Conservation (phyloP, 2,113 vertebrate genomes). For the Marmota flaviventris region DNA sequence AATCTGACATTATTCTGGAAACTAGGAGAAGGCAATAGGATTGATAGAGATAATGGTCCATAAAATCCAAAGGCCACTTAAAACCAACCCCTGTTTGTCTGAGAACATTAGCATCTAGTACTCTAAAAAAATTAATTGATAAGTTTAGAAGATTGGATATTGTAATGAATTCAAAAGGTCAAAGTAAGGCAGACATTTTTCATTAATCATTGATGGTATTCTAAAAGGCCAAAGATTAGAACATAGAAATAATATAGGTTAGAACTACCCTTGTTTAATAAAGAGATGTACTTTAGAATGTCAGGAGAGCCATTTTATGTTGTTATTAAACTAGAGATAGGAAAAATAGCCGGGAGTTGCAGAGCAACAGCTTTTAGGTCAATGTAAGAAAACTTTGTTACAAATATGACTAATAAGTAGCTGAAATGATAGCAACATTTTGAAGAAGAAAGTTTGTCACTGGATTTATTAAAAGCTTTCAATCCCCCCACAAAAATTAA, state of each 20-base stretch:
- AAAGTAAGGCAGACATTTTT: not conserved
- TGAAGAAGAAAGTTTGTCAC: not conserved
- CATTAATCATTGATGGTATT: conserved; percentile 39
- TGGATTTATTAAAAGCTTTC: not conserved
- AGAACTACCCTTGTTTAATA: not conserved
- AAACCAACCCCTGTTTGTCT: not conserved
- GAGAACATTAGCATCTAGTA: not conserved
- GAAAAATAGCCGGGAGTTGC: not conserved
- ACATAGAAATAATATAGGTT: not conserved
- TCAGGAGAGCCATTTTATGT: not conserved
- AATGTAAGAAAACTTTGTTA: not conserved
- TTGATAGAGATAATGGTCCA: not conserved
- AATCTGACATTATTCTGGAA: not conserved
- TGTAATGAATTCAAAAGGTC: conserved; percentile 2
- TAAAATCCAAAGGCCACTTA: not conserved
- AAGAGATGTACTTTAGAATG: not conserved
- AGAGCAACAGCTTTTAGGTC: not conserved
- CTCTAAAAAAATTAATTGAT: not conserved
- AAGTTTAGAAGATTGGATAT: not conserved
- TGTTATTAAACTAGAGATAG: not conserved
- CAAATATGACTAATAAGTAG: not conserved
- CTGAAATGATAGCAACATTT: not conserved
- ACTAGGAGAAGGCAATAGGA: not conserved
- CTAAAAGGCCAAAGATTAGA: not conserved
- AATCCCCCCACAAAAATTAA: too few species aligned